Base-by-base conservation (phyloP, 2,888 invertebrate species). In the Macrosoma leucophasiata region DNA sequence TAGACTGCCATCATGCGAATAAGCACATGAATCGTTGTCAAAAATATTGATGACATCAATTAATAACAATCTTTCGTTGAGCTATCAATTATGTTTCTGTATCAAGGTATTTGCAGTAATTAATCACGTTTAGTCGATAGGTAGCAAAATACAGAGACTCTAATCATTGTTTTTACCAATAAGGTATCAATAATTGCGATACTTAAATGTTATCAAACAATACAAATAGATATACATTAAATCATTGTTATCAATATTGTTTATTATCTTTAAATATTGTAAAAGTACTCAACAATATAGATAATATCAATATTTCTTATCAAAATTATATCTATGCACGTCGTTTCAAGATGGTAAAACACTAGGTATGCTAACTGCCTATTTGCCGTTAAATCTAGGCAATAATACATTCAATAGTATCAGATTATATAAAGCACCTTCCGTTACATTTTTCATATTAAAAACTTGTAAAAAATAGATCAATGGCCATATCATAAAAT, bases 201-300 rank as follows among this genome's bases (percentile, higher is more conserved):
- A 51, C 49, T 50, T 51, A 72, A 63, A 58, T 60, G 58, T 71
- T 78, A 81, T 79, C 79, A 62, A 76, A 77, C 73, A 79, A 79
- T 77, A 77, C 74, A 68, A 72, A 72, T 62, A 71, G 60, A 75
- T 70, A 65, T 61, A 66, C 60, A 63, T 69, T 68, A 73, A 75
- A 72, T 78, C 71, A 70, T 59, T 65, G 59, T 62, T 77, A 81
- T 79, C 77, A 60, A 55, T 71, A 75, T 74, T 77, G 72, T 70
- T 60, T 73, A 69, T 68, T 76, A 79, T 79, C 76, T 71, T 66
- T 67, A 57, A 70, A 63, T 73, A 72, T 69, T 73, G 69, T 75
- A 70, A 68, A 71, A 69, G 69, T 69, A 73, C 72, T 78, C 69
- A 58, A 76, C 47, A 61, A 55, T 60, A 62, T 61, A 61, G 79